A percentile compares a stretch with the other conserved stretches of the same genome.
Evolutionary conservation across 2,113 vertebrate species (phyloP).

Genomic region (Nymphicus hollandicus): DNA sequence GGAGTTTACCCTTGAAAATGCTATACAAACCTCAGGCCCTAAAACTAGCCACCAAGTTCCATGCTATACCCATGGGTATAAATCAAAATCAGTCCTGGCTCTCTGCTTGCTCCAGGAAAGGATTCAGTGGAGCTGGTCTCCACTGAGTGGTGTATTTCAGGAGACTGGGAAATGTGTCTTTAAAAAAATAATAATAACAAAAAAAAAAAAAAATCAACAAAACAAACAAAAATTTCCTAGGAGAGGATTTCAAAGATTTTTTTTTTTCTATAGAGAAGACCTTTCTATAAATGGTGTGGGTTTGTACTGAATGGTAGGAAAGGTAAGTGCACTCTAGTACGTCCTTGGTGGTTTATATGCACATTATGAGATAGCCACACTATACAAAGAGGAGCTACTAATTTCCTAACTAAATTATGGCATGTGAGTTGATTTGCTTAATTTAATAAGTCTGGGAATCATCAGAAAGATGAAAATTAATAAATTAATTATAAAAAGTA

Average conservation of each 20-base stretch:
- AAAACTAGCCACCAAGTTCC: slow-evolving; percentile 78
- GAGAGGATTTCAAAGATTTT: slow-evolving; percentile 55
- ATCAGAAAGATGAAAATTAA: not conserved
- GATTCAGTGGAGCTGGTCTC: slow-evolving; percentile 85
- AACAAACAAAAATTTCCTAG: slow-evolving; percentile 52
- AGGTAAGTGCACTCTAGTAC: not conserved
- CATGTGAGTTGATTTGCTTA: not conserved
- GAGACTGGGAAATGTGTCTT: slow-evolving; percentile 77
- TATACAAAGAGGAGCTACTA: not conserved
- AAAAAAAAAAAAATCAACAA: not conserved
- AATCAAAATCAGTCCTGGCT: slow-evolving; percentile 87
- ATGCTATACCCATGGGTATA: slow-evolving; percentile 68
- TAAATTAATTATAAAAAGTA: not conserved
- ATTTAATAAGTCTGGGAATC: not conserved
- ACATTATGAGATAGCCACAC: not conserved
- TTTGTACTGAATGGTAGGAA: not conserved
- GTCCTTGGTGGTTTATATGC: not conserved
- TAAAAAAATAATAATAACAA: too few species aligned
- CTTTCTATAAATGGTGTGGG: not conserved
- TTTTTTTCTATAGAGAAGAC: not conserved
- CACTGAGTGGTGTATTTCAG: slow-evolving; percentile 67
- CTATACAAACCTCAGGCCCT: slow-evolving; percentile 76
- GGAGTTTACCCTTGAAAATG: slow-evolving; percentile 66
- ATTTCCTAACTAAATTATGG: not conserved
- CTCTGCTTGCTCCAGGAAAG: slow-evolving; percentile 71